Base-by-base conservation (phyloP, 1,140 invertebrate species). In the Diachasmimorpha longicaudata region DNA sequence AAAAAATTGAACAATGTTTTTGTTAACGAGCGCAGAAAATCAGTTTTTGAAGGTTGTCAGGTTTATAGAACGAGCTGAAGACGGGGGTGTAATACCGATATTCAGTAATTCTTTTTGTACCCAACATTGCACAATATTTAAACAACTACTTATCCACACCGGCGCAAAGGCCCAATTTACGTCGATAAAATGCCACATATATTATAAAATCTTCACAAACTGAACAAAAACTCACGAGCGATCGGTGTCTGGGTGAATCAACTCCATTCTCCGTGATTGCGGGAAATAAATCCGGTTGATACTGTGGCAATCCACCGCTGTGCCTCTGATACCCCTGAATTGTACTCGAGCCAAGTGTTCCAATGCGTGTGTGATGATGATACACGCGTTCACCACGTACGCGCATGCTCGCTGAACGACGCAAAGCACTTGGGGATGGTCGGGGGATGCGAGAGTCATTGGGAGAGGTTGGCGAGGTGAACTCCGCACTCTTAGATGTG, bases 381-480 rank as follows among this genome's bases (percentile, higher is more conserved):
- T 76, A 69, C 55, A 76, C 36, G 31, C 79, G 79, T 77, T 89
- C 89, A 14, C 86, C 86, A 46, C 84, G 85, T 63, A 89, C 37
- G 79, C 90, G 86, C 77, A 90, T 76, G 71, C 89, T 90, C 71
- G 78, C 79, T 4, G 89, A 88, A 19, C 90, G 89, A 39, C 89
- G 85, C 73, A 90, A 80, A 69, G 85, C 77, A 25, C 84, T 83
- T 14, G 89, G 88, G 44, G 89, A 90, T 44, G 87, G 85, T 75
- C 85, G 79, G 31, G 85, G 87, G 67, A 88, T 88, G 69, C 85
- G 84, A 36, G 85, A 86, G 72, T 86, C 85, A 39, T 2, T 14
- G 31, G 73, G 68, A 5, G 67, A 58, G 6, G 5, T 39, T 46
- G 16, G 16, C 23, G 68, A 46, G 37, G 66, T 39, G 4, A 63